Percentiles rank a stretch among this genome's conserved stretches.
Evolutionary conservation across 2,113 vertebrate species (phyloP).

Genomic region (Ophthalmolycus amberensis): DNA sequence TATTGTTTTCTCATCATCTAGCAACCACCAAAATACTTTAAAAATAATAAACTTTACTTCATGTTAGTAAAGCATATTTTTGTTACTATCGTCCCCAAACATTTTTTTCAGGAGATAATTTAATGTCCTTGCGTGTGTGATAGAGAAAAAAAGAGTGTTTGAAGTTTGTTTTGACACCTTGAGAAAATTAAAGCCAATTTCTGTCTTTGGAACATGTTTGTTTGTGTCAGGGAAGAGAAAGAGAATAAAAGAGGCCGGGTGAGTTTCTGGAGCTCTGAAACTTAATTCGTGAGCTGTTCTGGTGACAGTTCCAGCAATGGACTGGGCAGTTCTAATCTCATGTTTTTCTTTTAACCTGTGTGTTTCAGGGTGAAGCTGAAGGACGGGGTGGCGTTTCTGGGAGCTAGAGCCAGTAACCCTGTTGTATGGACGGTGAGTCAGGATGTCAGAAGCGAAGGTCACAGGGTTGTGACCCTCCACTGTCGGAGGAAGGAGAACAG

Average conservation of each 20-base stretch:
- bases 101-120: background rate
- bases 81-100: background rate
- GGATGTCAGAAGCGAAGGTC: constrained; percentile 82
- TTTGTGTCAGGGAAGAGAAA: background rate
- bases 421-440: constrained; percentile 89
- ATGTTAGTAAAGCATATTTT: constrained; percentile 8
- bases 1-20: background rate
- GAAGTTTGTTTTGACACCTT: constrained; percentile 31
- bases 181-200: background rate
- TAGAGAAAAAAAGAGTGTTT: background rate
- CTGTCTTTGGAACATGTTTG: constrained; percentile 11
- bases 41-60: background rate
- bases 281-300: constrained; percentile 3
- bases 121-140: background rate
- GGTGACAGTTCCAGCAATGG: background rate
- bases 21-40: too few species aligned
- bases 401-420: constrained; percentile 88
- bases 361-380: constrained; percentile 90
- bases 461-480: constrained; percentile 87
- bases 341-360: constrained; percentile 5
- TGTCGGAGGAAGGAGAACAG: constrained; percentile 86
- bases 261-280: constrained; percentile 7
- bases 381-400: constrained; percentile 88
- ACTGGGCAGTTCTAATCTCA: background rate
- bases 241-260: background rate